Conservation (phyloP, 1,140 invertebrate genomes). For the Trachymyrmex cornetzi region DNA sequence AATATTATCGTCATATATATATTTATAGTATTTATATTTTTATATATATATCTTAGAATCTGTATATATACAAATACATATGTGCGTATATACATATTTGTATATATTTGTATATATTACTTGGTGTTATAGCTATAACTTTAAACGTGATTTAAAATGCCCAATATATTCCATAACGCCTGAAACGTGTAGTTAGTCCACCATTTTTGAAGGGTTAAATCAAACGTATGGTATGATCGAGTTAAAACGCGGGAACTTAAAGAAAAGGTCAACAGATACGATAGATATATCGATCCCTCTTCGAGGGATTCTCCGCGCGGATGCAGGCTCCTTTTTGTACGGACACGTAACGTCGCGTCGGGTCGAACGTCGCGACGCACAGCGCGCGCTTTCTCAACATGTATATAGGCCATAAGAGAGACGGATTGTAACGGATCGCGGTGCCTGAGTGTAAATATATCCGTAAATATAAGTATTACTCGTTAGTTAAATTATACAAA, state of each 20-base stretch:
- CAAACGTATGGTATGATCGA: background rate
- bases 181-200: constrained; percentile 70
- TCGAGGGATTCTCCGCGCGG: background rate
- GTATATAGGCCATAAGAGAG: constrained; percentile 66
- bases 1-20: constrained; percentile 81
- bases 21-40: constrained; percentile 80
- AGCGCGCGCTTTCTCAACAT: constrained; percentile 15
- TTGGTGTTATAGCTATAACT: constrained; percentile 84
- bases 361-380: constrained; percentile 25
- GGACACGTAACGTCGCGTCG: constrained; percentile 32
- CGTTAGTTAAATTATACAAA: constrained; percentile 66
- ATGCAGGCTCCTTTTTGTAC: constrained; percentile 4
- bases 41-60: constrained; percentile 72
- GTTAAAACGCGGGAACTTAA: background rate
- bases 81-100: constrained; percentile 77
- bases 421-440: constrained; percentile 56
- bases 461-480: constrained; percentile 60
- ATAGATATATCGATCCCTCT: background rate
- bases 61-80: constrained; percentile 74
- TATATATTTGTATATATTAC: constrained; percentile 81
- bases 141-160: constrained; percentile 84
- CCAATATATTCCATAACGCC: constrained; percentile 82
- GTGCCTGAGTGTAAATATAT: constrained; percentile 52
- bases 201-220: background rate
- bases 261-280: background rate